These are phyloP conservation scores for Molossus molossus DNA, from an alignment of 2,797 vertebrate species.

Conservation along the genomic window DNA sequence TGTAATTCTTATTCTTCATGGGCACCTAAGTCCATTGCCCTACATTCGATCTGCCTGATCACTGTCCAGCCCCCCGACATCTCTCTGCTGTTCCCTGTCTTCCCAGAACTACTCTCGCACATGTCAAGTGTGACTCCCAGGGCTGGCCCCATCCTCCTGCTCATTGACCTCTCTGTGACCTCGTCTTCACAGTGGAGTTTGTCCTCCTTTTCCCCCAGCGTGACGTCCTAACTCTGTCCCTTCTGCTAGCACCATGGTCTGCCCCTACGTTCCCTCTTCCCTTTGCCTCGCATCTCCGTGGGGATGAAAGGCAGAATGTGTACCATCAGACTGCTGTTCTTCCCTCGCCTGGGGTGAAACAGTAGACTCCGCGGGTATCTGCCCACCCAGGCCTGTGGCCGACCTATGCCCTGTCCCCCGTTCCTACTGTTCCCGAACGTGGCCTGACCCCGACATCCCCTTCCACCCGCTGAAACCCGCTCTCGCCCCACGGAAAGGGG, in stretches of 20 bases:
- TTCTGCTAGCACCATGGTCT: accelerated
- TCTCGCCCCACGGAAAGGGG: background rate
- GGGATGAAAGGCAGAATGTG: background rate
- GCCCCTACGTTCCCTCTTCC: background rate
- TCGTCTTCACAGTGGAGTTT: background rate
- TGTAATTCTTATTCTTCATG: background rate
- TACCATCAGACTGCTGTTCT: background rate
- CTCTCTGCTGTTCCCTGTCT: background rate
- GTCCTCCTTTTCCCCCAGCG: background rate
- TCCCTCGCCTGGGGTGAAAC: background rate
- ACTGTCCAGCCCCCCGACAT: background rate
- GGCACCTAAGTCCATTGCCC: background rate
- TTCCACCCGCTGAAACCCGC: background rate
- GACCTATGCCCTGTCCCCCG: background rate
- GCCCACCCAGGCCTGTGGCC: background rate
- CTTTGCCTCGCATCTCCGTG: background rate
- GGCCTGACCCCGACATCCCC: background rate
- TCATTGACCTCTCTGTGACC: background rate
- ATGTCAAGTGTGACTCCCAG: background rate
- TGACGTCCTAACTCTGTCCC: background rate
- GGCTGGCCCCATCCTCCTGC: background rate
- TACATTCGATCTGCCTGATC: background rate
- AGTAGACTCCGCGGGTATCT: accelerated
- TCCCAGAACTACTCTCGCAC: background rate
- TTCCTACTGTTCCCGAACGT: background rate